phyloP scores from a whole-genome alignment of 2,888 invertebrate genomes.

The Caenorhabditis zanzibari region DNA sequence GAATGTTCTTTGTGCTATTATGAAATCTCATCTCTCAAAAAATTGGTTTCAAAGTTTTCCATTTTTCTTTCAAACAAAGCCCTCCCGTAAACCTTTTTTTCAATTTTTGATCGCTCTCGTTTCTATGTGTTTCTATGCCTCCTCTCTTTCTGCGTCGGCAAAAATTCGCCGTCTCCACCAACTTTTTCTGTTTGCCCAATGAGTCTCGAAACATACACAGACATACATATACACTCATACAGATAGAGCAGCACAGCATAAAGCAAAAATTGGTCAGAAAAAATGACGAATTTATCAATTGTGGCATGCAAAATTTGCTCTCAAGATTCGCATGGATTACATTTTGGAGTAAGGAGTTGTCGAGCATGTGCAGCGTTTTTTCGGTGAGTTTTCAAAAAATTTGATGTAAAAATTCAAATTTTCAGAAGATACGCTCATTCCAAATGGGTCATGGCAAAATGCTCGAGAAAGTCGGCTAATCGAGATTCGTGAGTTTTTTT shows the following conservation, averaged over 20 bases:
- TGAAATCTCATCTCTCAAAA: neutral
- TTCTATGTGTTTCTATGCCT: constrained; percentile 1
- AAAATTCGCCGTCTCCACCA: neutral
- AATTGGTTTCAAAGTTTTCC: neutral
- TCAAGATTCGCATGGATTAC: constrained; percentile 53
- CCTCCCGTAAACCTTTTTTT: neutral
- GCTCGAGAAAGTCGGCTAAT: neutral
- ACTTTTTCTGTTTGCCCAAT: neutral
- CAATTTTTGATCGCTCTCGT: neutral
- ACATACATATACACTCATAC: neutral
- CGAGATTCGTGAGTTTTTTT: neutral
- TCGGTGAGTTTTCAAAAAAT: neutral
- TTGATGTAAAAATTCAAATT: neutral
- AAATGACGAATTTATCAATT: neutral
- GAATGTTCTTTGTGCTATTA: neutral
- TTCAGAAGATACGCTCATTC: constrained; percentile 15
- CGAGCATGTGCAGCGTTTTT: constrained; percentile 64
- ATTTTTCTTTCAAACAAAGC: neutral
- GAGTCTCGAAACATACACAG: neutral
- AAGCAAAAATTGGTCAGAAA: neutral
- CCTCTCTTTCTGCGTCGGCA: neutral
- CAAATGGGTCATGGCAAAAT: constrained; percentile 2
- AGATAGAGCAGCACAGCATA: too few species aligned
- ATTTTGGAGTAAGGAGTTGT: constrained; percentile 60
- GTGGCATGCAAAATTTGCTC: constrained; percentile 14